Conservation (phyloP, 2,797 vertebrate species). For the Rhabdomys pumilio region DNA sequence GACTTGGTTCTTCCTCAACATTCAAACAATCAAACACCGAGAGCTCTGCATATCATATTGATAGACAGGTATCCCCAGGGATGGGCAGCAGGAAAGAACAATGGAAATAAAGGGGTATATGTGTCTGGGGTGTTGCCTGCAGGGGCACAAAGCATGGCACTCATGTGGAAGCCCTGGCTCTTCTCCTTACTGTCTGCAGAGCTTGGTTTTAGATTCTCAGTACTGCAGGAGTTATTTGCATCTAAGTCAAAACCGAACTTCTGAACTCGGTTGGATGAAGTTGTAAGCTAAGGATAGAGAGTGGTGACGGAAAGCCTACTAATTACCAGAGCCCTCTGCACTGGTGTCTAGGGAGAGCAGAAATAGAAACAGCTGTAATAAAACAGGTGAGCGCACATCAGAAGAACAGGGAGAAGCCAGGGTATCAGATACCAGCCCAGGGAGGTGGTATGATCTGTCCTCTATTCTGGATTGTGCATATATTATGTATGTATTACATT, state of each 20-base stretch:
- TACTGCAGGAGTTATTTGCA: conserved; percentile 85
- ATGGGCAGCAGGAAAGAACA: neutral
- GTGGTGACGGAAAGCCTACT: conserved; percentile 79
- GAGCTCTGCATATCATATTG: rapidly evolving
- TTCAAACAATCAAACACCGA: neutral
- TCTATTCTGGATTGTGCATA: neutral
- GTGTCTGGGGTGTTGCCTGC: neutral
- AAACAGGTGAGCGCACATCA: neutral
- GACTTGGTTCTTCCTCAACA: neutral
- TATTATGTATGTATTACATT: rapidly evolving
- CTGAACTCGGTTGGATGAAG: conserved; percentile 86
- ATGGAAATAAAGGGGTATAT: neutral
- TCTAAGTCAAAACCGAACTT: conserved; percentile 90
- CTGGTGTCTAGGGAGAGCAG: conserved; percentile 81
- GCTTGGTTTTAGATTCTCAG: conserved; percentile 79
- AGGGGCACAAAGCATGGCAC: conserved; percentile 68
- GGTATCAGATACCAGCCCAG: conserved; percentile 76
- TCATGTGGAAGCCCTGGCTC: conserved; percentile 79
- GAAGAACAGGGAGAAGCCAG: neutral
- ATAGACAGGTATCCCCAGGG: neutral
- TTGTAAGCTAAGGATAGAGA: conserved; percentile 84
- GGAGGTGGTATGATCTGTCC: neutral
- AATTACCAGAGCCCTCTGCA: conserved; percentile 82
- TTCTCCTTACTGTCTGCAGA: conserved; percentile 82
- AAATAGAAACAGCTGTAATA: neutral